These are phyloP conservation scores for Cercocebus atys DNA, from an alignment of 2,113 vertebrate species.

Conservation along the genomic window DNA sequence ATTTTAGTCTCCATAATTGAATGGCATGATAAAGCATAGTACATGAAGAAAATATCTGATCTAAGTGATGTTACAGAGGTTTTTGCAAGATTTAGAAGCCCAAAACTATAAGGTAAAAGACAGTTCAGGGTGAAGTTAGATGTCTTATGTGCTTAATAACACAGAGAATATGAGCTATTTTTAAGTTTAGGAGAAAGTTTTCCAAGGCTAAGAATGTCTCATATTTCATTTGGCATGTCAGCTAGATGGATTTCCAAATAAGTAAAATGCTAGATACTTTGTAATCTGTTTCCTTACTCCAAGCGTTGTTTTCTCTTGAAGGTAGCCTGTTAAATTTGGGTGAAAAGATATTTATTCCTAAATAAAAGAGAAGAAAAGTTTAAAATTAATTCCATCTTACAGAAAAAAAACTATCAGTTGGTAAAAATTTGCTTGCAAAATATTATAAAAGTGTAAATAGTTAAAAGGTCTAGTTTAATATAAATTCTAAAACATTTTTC, in stretches of 20 bases:
- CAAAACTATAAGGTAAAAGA: background rate
- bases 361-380: conserved; percentile 24
- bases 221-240: conserved; percentile 31
- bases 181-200: conserved; percentile 44
- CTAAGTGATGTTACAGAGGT: background rate
- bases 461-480: conserved; percentile 35
- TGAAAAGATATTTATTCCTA: conserved; percentile 6
- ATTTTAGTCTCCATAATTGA: background rate
- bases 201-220: background rate
- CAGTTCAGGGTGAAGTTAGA: background rate
- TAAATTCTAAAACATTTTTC: conserved; percentile 1
- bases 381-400: conserved; percentile 24
- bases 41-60: background rate
- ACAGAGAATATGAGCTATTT: background rate
- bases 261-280: conserved; percentile 9
- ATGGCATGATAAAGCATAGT: background rate
- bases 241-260: conserved; percentile 10
- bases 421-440: conserved; percentile 13
- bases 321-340: background rate
- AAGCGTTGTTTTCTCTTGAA: background rate
- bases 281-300: background rate
- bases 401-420: background rate
- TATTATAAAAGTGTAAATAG: conserved; percentile 22
- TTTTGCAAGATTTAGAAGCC: conserved; percentile 6
- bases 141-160: background rate